A percentile compares a stretch with the other conserved stretches of the same genome.
phyloP scores from a whole-genome alignment of 2,797 vertebrate species.

The Poeciliopsis paucimaculata region DNA sequence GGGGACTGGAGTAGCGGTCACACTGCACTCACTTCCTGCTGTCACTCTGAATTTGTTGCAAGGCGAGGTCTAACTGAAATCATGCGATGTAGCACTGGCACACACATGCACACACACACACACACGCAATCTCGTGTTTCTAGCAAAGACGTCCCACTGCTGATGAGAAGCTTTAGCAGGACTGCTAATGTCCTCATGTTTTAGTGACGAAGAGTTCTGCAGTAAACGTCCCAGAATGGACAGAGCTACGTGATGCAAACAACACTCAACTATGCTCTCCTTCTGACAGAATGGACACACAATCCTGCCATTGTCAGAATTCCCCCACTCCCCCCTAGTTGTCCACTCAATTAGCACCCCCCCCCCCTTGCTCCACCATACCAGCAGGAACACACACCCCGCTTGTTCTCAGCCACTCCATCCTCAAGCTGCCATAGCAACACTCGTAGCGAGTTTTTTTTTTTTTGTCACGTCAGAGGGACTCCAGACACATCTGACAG shows the following conservation, averaged over 20 bases:
- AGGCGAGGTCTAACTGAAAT: slow-evolving; percentile 58
- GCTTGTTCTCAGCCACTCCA: slow-evolving; percentile 77
- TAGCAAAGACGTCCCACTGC: slow-evolving; percentile 25
- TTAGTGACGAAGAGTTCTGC: slow-evolving; percentile 25
- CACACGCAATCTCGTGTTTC: slow-evolving; percentile 38
- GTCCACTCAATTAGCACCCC: slow-evolving; percentile 73
- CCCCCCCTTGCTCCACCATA: slow-evolving; percentile 53
- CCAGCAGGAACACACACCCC: slow-evolving; percentile 70
- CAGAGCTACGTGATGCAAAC: slow-evolving; percentile 23
- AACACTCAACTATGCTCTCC: slow-evolving; percentile 23
- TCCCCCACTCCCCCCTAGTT: slow-evolving; percentile 27
- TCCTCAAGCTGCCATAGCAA: slow-evolving; percentile 76
- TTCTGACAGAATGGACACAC: slow-evolving; percentile 47
- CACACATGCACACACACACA: slow-evolving; percentile 31
- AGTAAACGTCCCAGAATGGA: slow-evolving; percentile 16
- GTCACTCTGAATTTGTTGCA: slow-evolving; percentile 75
- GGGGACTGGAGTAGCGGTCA: slow-evolving; percentile 53
- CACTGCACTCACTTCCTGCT: slow-evolving; percentile 70
- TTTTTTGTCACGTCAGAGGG: slow-evolving; percentile 55
- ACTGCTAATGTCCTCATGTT: slow-evolving; percentile 11
- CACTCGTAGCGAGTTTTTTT: slow-evolving; percentile 53
- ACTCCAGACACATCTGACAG: slow-evolving; percentile 57
- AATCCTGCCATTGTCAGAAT: slow-evolving; percentile 72
- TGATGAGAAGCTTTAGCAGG: slow-evolving; percentile 15
- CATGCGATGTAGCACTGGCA: slow-evolving; percentile 48